Base-by-base conservation (phyloP, 2,113 vertebrate genomes). In the Delphinus delphis region DNA sequence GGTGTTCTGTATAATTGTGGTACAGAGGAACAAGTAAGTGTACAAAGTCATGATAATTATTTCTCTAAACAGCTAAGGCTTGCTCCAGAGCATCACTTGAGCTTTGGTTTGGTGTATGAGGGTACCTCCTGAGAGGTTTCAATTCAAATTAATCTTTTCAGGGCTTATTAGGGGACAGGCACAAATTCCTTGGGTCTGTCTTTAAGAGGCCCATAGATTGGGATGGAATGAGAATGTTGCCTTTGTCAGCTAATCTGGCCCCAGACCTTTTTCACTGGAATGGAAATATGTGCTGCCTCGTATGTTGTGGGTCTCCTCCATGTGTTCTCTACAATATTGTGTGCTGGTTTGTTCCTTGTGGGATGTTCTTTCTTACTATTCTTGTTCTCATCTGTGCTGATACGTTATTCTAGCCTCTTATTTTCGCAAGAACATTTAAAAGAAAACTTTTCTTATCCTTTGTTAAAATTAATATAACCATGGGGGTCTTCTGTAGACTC, bases 181-280 rank as follows among this genome's bases (percentile, higher is more conserved):
- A 67, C 47, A 67, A 44, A 47, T 81, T 90, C 4, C 28, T 68
- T 81, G 17, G 5, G 15, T 76, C 8, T 23, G 1, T 63, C 47
- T 70, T 58, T 58, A n/a, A 93, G 50, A 93, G 10, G 23, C 50
- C 28, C 41, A 90, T 80, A 89, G 26, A 50, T 67, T 63, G 26
- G 65, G 36, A 58, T 90, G 9, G 9, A 91, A 71, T n/a, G 55
- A 91, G 44, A 77, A 91, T 87, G 93, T 76, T 94, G n/a, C 53
- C 11, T 73, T 85, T 83, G n/a, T 55, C 36, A 80, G 11, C 28
- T 92, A 77, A 36, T 68, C 58, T 83, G 36, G 13, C 14, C 47
- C 28, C 17, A 38, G 28, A 31, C 31, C 31, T 85, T 80, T 84
- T 89, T 36, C 36, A 33, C 33, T 83, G 53, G 31, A 79, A 33